Conservation (phyloP, 2,797 vertebrate genomes). For the Cryptoprocta ferox region DNA sequence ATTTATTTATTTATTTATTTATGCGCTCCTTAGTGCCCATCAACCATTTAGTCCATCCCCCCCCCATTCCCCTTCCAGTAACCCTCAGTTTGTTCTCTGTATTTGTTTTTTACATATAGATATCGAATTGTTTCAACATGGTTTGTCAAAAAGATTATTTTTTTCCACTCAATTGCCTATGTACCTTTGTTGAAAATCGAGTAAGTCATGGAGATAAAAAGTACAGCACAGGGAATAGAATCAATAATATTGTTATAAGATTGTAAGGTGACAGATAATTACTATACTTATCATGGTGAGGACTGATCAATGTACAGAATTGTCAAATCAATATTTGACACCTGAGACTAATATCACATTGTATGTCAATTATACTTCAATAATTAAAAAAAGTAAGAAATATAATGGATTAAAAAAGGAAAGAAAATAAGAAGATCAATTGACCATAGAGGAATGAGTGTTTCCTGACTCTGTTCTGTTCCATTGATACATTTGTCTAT, state of each 20-base stretch:
- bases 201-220: background rate
- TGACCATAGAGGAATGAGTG: background rate
- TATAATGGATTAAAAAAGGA: background rate
- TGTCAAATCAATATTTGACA: background rate
- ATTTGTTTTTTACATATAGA: background rate
- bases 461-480: background rate
- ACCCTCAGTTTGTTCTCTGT: too few relatives aligned
- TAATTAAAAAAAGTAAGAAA: background rate
- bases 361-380: background rate
- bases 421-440: background rate
- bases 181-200: background rate
- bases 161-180: background rate
- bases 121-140: background rate
- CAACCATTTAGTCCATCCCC: too few relatives aligned
- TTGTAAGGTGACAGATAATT: background rate
- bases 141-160: background rate
- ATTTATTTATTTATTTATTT: background rate
- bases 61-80: too few relatives aligned
- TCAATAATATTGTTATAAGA: background rate
- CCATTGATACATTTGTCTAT: background rate
- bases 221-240: background rate
- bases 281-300: background rate
- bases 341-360: background rate
- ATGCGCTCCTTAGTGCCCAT: too few relatives aligned
- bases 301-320: background rate